Percentiles rank a stretch among this genome's conserved stretches.
These are phyloP conservation scores for Theodoxus fluviatilis DNA, from an alignment of 2,888 invertebrate species.

Conservation along the genomic window DNA sequence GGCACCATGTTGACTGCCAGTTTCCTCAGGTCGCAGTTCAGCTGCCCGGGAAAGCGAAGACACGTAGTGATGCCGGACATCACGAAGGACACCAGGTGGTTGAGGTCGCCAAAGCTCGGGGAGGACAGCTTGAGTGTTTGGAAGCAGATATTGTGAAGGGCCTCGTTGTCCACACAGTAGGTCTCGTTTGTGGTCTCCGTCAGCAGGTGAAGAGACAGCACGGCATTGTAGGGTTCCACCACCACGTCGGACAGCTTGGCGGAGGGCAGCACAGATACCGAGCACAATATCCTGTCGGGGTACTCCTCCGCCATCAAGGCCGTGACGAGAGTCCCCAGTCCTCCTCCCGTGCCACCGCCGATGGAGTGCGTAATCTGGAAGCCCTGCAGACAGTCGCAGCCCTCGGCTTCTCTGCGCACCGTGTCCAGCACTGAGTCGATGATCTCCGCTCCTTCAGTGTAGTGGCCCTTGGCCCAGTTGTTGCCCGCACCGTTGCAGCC, in stretches of 20 bases:
- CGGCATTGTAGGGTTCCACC: conserved; percentile 30
- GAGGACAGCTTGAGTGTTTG: conserved; percentile 28
- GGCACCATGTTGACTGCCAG: conserved; percentile 31
- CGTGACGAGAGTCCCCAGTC: conserved; percentile 26
- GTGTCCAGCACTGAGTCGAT: conserved; percentile 10
- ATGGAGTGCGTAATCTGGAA: conserved; percentile 29
- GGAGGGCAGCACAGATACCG: conserved; percentile 26
- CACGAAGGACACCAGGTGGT: conserved; percentile 28
- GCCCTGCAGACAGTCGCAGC: conserved; percentile 29
- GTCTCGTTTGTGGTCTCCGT: conserved; percentile 16
- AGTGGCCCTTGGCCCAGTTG: conserved; percentile 31
- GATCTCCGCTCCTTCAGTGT: conserved; percentile 27
- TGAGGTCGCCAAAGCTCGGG: conserved; percentile 28
- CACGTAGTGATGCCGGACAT: conserved; percentile 31
- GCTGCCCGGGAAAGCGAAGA: conserved; percentile 27
- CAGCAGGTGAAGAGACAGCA: conserved; percentile 21
- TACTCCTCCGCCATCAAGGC: conserved; percentile 22
- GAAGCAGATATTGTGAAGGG: conserved; percentile 27
- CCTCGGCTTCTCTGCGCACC: conserved; percentile 24
- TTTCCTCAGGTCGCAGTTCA: conserved; percentile 28
- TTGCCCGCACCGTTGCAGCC: conserved; percentile 27
- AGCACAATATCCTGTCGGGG: conserved; percentile 26
- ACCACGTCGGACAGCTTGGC: conserved; percentile 29
- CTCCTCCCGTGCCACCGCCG: conserved; percentile 27
- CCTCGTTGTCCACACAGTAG: conserved; percentile 30